phyloP scores from a whole-genome alignment of 2,113 vertebrate genomes.

The Columba livia region DNA sequence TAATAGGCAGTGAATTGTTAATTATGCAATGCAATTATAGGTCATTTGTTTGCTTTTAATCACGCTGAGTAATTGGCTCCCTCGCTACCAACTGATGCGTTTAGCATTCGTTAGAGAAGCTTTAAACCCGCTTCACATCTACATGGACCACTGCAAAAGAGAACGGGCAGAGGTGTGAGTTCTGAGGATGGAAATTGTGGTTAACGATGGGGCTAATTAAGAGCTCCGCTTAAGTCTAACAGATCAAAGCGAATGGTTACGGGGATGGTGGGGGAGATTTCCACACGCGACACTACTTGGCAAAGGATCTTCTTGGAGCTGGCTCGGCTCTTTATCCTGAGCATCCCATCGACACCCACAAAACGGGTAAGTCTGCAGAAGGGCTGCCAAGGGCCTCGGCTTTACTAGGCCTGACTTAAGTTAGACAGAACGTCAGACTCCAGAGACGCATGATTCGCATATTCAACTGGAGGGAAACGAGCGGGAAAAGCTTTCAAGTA shows the following conservation, averaged over 20 bases:
- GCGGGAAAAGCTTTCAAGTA: conserved; percentile 48
- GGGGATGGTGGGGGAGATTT: too few species aligned
- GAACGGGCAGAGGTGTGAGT: not conserved
- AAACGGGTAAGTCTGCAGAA: not conserved
- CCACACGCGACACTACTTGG: too few species aligned
- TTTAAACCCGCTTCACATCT: too few species aligned
- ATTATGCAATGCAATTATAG: not conserved
- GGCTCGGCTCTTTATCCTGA: not conserved
- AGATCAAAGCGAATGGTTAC: not conserved
- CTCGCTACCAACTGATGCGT: not conserved
- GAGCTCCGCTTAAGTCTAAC: not conserved
- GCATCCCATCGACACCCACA: not conserved
- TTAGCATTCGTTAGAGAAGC: not conserved
- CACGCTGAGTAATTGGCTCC: not conserved
- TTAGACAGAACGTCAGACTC: too few species aligned
- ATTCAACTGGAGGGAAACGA: conserved; percentile 5
- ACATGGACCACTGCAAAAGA: not conserved
- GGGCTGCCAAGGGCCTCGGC: not conserved
- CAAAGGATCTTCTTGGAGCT: not conserved
- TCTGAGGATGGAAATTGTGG: too few species aligned
- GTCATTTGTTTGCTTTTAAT: conserved; percentile 5
- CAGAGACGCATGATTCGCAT: not conserved
- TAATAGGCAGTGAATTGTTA: not conserved
- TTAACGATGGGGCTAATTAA: not conserved
- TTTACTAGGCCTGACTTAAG: not conserved